phyloP scores from a whole-genome alignment of 2,113 vertebrate species.

The Sceloporus tristichus region DNA sequence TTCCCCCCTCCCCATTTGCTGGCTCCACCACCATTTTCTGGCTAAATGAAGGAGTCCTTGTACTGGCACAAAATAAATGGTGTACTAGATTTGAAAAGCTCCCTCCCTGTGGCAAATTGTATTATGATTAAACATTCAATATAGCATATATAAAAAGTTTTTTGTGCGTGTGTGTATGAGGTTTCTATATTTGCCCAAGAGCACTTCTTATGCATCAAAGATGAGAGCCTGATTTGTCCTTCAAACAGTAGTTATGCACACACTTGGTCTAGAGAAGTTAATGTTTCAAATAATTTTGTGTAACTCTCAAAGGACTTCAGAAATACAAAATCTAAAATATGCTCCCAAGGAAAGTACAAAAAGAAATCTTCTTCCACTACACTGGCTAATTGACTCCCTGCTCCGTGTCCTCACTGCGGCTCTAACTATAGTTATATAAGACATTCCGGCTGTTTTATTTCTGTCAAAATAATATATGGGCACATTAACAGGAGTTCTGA shows the following conservation, averaged over 20 bases:
- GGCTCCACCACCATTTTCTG: conserved; percentile 12
- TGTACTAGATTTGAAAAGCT: conserved; percentile 46
- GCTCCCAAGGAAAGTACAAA: neutral
- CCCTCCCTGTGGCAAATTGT: conserved; percentile 54
- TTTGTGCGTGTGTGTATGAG: conserved; percentile 43
- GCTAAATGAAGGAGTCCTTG: conserved; percentile 40
- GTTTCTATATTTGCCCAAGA: conserved; percentile 47
- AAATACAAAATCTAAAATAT: conserved; percentile 47
- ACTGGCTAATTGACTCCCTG: conserved; percentile 18
- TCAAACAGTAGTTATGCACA: conserved; percentile 62
- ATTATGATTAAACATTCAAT: conserved; percentile 69
- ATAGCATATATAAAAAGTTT: conserved; percentile 42
- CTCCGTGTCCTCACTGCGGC: neutral
- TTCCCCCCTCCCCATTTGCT: neutral
- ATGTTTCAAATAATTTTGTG: conserved; percentile 67
- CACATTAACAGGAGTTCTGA: neutral
- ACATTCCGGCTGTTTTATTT: conserved; percentile 29
- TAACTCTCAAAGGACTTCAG: conserved; percentile 65
- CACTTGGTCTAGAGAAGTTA: conserved; percentile 58
- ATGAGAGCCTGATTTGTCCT: conserved; percentile 55
- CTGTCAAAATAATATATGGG: conserved; percentile 9
- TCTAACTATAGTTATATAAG: conserved; percentile 12
- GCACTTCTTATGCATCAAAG: conserved; percentile 66
- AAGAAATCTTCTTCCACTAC: conserved; percentile 31
- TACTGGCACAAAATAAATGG: conserved; percentile 46